A percentile compares a stretch with the other conserved stretches of the same genome.
These are phyloP conservation scores for Caenorhabditis afra DNA, from an alignment of 2,888 invertebrate genomes.

Conservation along the genomic window DNA sequence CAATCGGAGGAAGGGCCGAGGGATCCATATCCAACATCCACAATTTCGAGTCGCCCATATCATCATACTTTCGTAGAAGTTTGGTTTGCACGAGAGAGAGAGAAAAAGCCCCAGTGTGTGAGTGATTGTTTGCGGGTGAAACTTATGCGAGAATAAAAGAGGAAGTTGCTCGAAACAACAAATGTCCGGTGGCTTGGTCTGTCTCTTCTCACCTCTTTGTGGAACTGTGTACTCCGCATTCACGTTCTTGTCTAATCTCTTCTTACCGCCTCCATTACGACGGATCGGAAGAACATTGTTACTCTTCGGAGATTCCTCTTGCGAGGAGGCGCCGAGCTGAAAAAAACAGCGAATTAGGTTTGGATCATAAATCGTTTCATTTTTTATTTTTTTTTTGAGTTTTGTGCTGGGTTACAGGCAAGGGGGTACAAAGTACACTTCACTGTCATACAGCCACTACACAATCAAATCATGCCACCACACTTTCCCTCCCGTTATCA, in stretches of 20 bases:
- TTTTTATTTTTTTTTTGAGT: not conserved
- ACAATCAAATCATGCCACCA: not conserved
- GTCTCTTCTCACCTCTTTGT: constrained; percentile 5
- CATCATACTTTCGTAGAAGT: too few relatives aligned
- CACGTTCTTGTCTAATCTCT: constrained; percentile 32
- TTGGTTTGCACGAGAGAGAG: too few relatives aligned
- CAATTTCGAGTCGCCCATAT: not conserved
- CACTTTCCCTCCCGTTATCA: not conserved
- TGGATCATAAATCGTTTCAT: not conserved
- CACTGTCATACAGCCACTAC: not conserved
- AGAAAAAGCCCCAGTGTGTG: not conserved
- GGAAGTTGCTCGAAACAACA: too few relatives aligned
- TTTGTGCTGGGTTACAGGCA: not conserved
- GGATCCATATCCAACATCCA: too few relatives aligned
- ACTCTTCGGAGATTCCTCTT: constrained; percentile 20
- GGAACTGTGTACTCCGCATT: constrained; percentile 35
- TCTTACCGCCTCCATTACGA: constrained; percentile 17
- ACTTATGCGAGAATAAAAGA: not conserved
- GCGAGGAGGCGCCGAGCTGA: constrained; percentile 15
- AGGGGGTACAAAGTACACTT: not conserved
- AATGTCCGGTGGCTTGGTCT: not conserved
- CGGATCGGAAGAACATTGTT: not conserved
- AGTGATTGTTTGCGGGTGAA: not conserved
- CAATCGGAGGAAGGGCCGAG: too few relatives aligned
- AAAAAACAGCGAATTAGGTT: constrained; percentile 10